Base-by-base conservation (phyloP, 2,888 invertebrate species). In the Apodemia hepburni region DNA sequence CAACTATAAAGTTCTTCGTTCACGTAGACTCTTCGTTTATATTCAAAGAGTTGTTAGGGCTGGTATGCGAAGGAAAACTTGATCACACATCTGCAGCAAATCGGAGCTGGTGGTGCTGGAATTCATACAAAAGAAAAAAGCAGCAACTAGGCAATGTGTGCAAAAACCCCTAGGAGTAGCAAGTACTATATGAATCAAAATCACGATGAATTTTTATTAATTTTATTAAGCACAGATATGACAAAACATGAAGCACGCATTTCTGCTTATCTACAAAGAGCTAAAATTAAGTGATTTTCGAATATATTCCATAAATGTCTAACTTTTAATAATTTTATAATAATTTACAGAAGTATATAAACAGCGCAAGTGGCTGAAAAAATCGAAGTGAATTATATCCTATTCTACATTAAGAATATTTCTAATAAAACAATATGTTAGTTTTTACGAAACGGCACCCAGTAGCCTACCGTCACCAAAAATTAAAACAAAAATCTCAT, bases 191-290 rank as follows among this genome's bases (percentile, higher is more conserved):
- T 64, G 63, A 68, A 66, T 65, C 65, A 65, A 68, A 66, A 59
- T 64, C 63, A 64, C 69, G 69, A 73, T 71, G 71, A 73, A 75
- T 74, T 86, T 83, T 72, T 70, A 76, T 71, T 73, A 70, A 78
- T 88, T 88, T 88, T 87, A 88, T 89, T 69, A 89, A 89, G 88
- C 87, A 87, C 81, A 84, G 83, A 78, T 80, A 82, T 84, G 87
- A 87, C 87, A 89, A 49, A 84, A 85, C 79, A 83, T 82, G 72
- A 82, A 80, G 81, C 85, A 88, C 84, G 84, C 81, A 84, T 75
- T 80, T 76, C 69, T 76, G 75, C 80, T 81, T 80, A 82, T 79
- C 80, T 85, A 84, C 71, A 67, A 67, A 68, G 70, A 71, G 70
- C 72, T 72, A 75, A 75, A 75, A 38, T 38, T 38, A 73, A 70